A percentile compares a stretch with the other conserved stretches of the same genome.
Evolutionary conservation across 2,888 invertebrate genomes (phyloP).

Genomic region (Melolontha melolontha): DNA sequence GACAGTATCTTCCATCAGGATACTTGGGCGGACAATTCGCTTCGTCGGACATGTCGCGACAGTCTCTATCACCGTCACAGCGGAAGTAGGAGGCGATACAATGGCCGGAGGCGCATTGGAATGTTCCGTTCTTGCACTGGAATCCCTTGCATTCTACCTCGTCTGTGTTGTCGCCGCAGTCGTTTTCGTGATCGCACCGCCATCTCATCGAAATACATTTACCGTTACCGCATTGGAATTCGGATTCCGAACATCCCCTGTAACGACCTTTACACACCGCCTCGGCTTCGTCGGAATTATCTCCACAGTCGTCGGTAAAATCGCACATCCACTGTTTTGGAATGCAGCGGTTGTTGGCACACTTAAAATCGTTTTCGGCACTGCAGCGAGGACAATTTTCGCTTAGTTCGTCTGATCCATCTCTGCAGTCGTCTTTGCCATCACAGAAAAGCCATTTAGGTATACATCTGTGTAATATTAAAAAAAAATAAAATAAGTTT

Average conservation of each 20-base stretch:
- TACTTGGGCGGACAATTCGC: constrained; percentile 89
- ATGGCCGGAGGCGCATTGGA: constrained; percentile 93
- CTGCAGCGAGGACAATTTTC: constrained; percentile 93
- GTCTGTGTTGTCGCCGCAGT: constrained; percentile 95
- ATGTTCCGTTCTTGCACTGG: constrained; percentile 89
- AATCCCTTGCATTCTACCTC: constrained; percentile 86
- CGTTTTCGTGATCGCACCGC: constrained; percentile 96
- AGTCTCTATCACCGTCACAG: constrained; percentile 91
- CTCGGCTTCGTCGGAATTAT: constrained; percentile 90
- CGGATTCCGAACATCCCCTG: constrained; percentile 93
- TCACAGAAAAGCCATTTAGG: constrained; percentile 99
- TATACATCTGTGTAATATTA: constrained; percentile 78
- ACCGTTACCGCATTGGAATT: constrained; percentile 85
- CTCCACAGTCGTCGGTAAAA: constrained; percentile 96
- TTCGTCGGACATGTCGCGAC: constrained; percentile 91
- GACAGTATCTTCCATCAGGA: constrained; percentile 89
- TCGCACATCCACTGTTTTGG: constrained; percentile 91
- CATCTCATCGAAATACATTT: constrained; percentile 93
- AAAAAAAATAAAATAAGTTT: neutral
- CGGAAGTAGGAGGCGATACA: constrained; percentile 90
- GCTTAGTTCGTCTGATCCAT: constrained; percentile 92
- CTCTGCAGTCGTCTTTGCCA: constrained; percentile 96
- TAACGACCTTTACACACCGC: constrained; percentile 84
- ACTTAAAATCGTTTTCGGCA: constrained; percentile 90
- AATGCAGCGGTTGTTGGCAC: constrained; percentile 79